These are phyloP conservation scores for Microchrysa polita DNA, from an alignment of 2,888 invertebrate species.

Conservation along the genomic window DNA sequence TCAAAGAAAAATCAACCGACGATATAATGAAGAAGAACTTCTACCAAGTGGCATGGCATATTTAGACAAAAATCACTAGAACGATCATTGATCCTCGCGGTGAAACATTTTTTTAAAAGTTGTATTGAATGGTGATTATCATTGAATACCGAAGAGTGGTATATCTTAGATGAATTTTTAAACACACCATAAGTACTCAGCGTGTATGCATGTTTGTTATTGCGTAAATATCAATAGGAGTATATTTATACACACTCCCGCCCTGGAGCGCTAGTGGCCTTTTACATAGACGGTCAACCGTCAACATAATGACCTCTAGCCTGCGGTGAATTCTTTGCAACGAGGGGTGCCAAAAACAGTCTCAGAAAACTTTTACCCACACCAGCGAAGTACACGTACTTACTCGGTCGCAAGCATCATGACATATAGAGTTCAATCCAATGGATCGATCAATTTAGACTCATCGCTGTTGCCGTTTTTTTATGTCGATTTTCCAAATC, in stretches of 20 bases:
- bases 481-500: not conserved
- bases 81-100: conserved; percentile 24
- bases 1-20: too few relatives aligned
- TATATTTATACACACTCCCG: too few relatives aligned
- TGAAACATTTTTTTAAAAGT: too few relatives aligned
- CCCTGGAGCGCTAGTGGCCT: too few relatives aligned
- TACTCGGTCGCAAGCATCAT: not conserved
- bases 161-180: too few relatives aligned
- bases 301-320: conserved; percentile 38
- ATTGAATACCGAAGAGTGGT: too few relatives aligned
- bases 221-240: not conserved
- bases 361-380: conserved; percentile 17
- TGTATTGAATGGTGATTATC: too few relatives aligned
- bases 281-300: conserved; percentile 13
- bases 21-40: not conserved
- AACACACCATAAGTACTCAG: too few relatives aligned
- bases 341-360: too few relatives aligned
- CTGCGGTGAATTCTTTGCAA: not conserved
- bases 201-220: not conserved
- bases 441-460: too few relatives aligned
- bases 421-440: not conserved
- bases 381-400: not conserved
- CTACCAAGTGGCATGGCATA: conserved; percentile 17
- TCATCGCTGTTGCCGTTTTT: too few relatives aligned
- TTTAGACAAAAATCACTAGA: conserved; percentile 39